phyloP scores from a whole-genome alignment of 2,888 invertebrate genomes.

The Cylindroiulus punctatus region DNA sequence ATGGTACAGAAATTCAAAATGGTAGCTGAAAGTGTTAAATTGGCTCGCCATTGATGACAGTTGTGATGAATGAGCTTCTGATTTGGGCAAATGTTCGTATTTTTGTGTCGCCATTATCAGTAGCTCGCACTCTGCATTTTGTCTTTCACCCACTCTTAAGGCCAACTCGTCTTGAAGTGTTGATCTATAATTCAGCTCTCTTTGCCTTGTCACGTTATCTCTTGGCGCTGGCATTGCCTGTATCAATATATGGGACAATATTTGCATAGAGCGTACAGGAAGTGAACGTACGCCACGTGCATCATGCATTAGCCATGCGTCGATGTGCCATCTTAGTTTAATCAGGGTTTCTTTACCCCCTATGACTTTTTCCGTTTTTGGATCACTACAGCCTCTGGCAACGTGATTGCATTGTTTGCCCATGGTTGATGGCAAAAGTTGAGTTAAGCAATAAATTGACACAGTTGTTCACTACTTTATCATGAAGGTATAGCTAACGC shows the following conservation, averaged over 20 bases:
- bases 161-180: conserved; percentile 47
- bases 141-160: conserved; percentile 47
- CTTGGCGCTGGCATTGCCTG: conserved; percentile 36
- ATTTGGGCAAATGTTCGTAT: conserved; percentile 51
- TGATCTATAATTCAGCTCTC: conserved; percentile 47
- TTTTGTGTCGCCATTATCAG: conserved; percentile 54
- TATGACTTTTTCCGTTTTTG: conserved; percentile 3
- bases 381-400: background rate
- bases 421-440: background rate
- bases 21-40: conserved; percentile 9
- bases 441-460: background rate
- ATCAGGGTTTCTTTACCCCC: conserved; percentile 42
- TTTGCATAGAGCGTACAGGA: conserved; percentile 37
- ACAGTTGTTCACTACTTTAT: background rate
- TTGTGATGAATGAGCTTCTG: conserved; percentile 53
- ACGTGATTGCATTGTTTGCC: background rate
- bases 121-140: conserved; percentile 46
- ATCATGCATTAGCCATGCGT: conserved; percentile 39
- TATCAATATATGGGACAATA: conserved; percentile 41
- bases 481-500: background rate
- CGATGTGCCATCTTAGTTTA: conserved; percentile 37
- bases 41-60: conserved; percentile 38
- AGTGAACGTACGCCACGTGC: conserved; percentile 27
- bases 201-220: conserved; percentile 47
- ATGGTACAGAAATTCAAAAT: background rate